A percentile compares a stretch with the other conserved stretches of the same genome.
Conservation (phyloP, 2,888 invertebrate genomes). For the Leptopilina myrica region DNA sequence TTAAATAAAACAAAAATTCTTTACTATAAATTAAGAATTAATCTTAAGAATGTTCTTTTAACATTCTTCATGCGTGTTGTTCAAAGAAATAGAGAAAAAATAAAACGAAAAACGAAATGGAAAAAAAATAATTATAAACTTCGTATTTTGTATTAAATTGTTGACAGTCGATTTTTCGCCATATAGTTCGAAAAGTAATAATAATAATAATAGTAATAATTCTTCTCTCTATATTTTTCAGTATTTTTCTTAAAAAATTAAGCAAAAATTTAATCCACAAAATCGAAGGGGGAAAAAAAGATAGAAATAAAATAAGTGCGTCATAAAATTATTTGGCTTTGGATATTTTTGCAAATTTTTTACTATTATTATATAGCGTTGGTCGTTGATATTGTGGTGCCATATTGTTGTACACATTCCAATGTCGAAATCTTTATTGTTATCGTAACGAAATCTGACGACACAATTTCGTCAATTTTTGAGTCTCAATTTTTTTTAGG, state of each 20-base stretch:
- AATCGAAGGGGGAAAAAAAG: not conserved
- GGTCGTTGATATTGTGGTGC: constrained; percentile 13
- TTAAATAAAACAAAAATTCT: not conserved
- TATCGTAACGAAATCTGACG: not conserved
- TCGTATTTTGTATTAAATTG: constrained; percentile 19
- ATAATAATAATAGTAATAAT: not conserved
- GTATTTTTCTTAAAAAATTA: not conserved
- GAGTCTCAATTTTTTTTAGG: no score
- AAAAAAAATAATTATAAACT: not conserved
- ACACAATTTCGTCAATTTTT: not conserved
- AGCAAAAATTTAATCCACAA: not conserved
- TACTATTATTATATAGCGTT: not conserved
- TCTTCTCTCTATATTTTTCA: not conserved
- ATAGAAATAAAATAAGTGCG: not conserved
- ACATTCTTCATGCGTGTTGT: constrained; percentile 15
- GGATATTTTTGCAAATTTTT: constrained; percentile 38
- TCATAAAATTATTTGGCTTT: constrained; percentile 27
- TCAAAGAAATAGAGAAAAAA: not conserved
- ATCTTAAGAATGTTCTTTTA: constrained; percentile 17
- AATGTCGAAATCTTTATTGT: not conserved
- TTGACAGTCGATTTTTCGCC: constrained; percentile 16
- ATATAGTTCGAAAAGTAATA: no score
- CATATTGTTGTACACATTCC: constrained; percentile 28
- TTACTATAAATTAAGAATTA: not conserved
- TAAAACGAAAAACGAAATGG: not conserved